Base-by-base conservation (phyloP, 2,797 vertebrate genomes). In the Falco biarmicus region DNA sequence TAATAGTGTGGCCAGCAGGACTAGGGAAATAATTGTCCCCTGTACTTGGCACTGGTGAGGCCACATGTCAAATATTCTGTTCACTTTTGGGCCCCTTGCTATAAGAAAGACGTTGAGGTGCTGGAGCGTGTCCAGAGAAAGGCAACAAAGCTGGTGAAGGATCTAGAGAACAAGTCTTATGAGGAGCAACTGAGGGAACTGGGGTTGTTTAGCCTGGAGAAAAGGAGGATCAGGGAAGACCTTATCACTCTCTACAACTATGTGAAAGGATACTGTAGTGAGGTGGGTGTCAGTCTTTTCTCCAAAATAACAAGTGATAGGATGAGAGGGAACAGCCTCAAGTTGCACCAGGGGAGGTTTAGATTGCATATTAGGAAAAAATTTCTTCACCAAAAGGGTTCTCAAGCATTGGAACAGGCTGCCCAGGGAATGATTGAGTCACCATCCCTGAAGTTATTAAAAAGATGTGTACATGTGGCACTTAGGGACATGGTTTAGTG, bases 31-130 rank as follows among this genome's bases (percentile, higher is more conserved):
- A 39, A 77, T 29, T 31, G 50, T 20, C 13, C 32, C 28, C 48
- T 24, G 39, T 54, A 48, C 10, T 29, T 0, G 0, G n/a, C 32
- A 31, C 21, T 47, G 5, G 7, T 48, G 39, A 82, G 26, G 59
- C 26, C 15, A 31, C 15, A 37, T 22, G 24, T 65, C 39, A 28
- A 83, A 65, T 48, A 19, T 13, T 43, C 15, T 13, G 6, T 29
- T 83, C 28, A 37, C 19, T 43, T 87, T 54, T 83, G n/a, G 41
- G 16, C 16, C 4, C 6, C 6, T 7, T 39, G 32, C 26, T 60
- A 37, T 6, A 50, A n/a, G n/a, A 65, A 71, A 54, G 14, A 16
- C 11, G 39, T 14, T 61, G 60, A 50, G 22, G 8, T 60, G 39
- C 39, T 54, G 26, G 26, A 65, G 4, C 2, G 10, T 24, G 28